A percentile compares a stretch with the other conserved stretches of the same genome.
Evolutionary conservation across 2,888 invertebrate species (phyloP).

Genomic region (Caenorhabditis macrosperma): DNA sequence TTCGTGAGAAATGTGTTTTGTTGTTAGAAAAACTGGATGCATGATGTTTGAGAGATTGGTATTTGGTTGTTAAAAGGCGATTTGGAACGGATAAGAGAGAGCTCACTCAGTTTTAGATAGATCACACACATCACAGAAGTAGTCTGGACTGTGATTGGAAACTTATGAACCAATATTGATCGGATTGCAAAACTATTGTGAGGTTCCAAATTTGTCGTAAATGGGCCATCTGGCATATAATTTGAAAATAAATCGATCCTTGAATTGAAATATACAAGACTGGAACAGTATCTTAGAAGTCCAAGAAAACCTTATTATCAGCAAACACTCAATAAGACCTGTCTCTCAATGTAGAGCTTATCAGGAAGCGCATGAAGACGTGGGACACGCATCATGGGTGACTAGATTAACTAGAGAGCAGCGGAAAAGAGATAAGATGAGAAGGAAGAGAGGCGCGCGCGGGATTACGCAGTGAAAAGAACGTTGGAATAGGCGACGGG

Average conservation of each 20-base stretch:
- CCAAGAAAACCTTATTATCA: too few relatives aligned
- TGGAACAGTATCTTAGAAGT: too few relatives aligned
- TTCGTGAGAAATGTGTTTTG: neutral
- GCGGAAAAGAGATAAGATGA: neutral
- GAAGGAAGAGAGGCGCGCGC: neutral
- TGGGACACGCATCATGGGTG: conserved; percentile 3
- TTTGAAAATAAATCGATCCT: too few relatives aligned
- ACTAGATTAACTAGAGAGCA: conserved; percentile 1
- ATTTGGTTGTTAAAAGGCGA: neutral
- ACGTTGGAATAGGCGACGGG: neutral
- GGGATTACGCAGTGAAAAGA: neutral
- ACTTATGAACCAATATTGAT: too few relatives aligned
- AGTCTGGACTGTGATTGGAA: neutral
- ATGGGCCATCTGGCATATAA: too few relatives aligned
- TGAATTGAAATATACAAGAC: too few relatives aligned
- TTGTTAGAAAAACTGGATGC: neutral
- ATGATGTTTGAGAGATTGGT: neutral
- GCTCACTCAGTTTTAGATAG: neutral
- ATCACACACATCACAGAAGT: neutral
- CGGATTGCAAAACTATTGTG: too few relatives aligned
- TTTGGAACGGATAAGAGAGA: neutral
- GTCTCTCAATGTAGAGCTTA: too few relatives aligned
- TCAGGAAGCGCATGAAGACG: too few relatives aligned
- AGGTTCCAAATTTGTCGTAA: too few relatives aligned
- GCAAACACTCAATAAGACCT: too few relatives aligned